These are phyloP conservation scores for Trematomus loennbergii DNA, from an alignment of 2,113 vertebrate genomes.

Conservation along the genomic window DNA sequence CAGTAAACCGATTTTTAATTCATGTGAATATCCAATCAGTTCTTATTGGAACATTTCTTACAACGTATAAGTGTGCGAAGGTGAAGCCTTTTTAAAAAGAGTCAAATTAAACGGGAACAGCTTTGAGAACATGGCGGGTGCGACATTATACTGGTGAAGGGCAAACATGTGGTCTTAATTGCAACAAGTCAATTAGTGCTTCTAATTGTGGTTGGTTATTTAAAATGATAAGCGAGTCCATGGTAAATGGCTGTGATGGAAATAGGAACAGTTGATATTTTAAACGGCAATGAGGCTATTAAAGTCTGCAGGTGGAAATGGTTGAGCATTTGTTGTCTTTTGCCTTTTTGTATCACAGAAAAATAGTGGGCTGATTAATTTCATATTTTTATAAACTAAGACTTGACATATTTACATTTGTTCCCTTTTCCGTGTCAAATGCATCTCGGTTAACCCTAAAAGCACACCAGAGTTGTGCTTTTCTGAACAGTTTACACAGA, in stretches of 20 bases:
- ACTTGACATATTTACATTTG: neutral
- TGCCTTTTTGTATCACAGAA: neutral
- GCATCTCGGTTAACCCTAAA: slow-evolving; percentile 2
- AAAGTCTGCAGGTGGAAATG: neutral
- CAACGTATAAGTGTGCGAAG: neutral
- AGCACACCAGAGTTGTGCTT: slow-evolving; percentile 19
- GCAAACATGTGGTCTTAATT: slow-evolving; percentile 1
- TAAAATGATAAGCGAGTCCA: neutral
- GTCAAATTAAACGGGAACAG: neutral
- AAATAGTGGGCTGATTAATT: neutral
- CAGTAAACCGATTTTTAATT: slow-evolving; percentile 1
- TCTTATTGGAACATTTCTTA: too few relatives aligned
- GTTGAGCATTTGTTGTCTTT: neutral
- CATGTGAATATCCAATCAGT: neutral
- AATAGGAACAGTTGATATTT: too few relatives aligned
- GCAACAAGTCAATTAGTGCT: neutral
- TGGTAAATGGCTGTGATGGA: neutral
- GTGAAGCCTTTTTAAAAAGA: neutral
- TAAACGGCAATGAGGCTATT: too few relatives aligned
- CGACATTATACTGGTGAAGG: neutral
- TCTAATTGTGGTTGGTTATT: neutral
- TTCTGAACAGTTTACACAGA: slow-evolving; percentile 51
- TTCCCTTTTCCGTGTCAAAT: slow-evolving; percentile 19
- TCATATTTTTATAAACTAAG: neutral
- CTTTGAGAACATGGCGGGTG: neutral